Evolutionary conservation across 2,797 vertebrate genomes (phyloP).

Genomic region (Rhinoraja longicauda): DNA sequence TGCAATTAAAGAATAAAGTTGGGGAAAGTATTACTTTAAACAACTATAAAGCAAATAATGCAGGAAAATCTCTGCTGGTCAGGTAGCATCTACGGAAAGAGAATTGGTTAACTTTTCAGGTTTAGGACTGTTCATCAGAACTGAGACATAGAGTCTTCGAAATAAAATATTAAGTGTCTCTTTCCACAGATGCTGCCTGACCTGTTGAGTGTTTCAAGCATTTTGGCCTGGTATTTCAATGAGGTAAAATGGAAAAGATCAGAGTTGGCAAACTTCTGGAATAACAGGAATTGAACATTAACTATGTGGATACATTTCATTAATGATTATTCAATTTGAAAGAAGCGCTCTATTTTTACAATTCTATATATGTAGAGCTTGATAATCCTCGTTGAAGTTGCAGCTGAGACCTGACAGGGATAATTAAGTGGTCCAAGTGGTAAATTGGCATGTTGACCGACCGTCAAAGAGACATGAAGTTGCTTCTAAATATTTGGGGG

Average conservation of each 20-base stretch:
- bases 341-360: neutral
- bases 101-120: too few species aligned
- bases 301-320: neutral
- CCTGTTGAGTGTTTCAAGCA: too few species aligned
- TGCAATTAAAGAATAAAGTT: neutral
- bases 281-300: neutral
- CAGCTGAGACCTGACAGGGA: neutral
- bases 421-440: neutral
- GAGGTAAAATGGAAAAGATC: neutral
- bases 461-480: neutral
- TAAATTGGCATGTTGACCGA: neutral
- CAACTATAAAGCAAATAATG: neutral
- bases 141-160: too few species aligned
- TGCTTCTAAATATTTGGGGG: neutral
- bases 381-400: neutral
- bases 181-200: too few species aligned
- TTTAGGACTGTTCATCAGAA: too few species aligned
- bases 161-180: too few species aligned
- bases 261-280: neutral
- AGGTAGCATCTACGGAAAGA: too few species aligned
- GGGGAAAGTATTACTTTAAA: neutral
- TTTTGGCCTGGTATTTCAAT: neutral
- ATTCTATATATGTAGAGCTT: neutral
- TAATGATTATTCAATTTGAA: neutral
- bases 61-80: too few species aligned